Conservation (phyloP, 2,113 vertebrate species). For the Melanocharis versteri region DNA sequence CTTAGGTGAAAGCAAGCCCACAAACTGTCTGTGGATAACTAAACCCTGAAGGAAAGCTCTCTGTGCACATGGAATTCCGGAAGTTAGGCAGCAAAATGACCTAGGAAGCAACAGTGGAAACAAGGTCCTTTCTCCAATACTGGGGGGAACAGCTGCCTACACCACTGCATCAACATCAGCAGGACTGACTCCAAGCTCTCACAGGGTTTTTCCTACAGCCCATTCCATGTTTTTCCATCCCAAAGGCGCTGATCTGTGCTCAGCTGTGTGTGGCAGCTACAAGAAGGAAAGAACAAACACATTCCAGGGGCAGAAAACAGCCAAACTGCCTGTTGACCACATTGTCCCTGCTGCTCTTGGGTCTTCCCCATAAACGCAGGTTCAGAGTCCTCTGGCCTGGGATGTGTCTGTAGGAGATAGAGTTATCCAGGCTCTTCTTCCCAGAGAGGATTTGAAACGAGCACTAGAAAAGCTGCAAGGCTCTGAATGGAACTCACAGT, state of each 20-base stretch:
- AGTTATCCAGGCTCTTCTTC: neutral
- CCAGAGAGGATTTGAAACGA: neutral
- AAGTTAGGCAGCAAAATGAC: neutral
- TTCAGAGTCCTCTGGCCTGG: neutral
- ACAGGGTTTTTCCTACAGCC: neutral
- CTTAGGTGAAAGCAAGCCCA: neutral
- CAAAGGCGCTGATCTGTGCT: neutral
- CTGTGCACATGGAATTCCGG: neutral
- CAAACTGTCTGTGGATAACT: neutral
- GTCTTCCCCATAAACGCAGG: rapidly evolving
- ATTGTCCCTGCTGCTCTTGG: neutral
- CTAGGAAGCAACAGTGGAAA: neutral
- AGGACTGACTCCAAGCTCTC: constrained; percentile 21
- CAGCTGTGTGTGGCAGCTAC: neutral
- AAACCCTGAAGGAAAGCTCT: neutral
- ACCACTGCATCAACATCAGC: neutral
- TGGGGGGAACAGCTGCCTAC: neutral
- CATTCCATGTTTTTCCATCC: neutral
- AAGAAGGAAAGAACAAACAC: neutral
- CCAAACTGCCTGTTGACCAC: neutral
- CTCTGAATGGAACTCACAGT: neutral
- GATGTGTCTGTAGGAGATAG: neutral
- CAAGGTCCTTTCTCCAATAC: neutral
- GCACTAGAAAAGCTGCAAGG: neutral
- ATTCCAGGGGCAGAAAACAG: neutral